Evolutionary conservation across 2,888 invertebrate species (phyloP).

Genomic region (Emesis furor): DNA sequence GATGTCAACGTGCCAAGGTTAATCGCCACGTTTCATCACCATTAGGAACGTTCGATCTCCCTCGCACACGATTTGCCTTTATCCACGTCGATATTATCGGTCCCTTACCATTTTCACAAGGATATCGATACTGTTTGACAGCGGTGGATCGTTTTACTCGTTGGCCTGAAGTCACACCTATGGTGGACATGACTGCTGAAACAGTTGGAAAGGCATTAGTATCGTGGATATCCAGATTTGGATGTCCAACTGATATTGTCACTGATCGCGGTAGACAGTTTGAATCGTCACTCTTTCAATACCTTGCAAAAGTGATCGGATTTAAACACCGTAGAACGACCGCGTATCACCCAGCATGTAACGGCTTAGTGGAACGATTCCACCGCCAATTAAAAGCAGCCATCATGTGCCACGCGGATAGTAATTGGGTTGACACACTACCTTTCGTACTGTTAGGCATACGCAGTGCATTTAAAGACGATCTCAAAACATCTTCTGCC

Average conservation of each 20-base stretch:
- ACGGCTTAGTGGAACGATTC: no score
- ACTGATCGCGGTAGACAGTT: constrained; percentile 44
- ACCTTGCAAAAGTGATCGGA: constrained; percentile 30
- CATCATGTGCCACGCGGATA: background rate
- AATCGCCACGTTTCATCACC: no score
- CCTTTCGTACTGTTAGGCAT: no score
- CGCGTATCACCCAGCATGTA: no score
- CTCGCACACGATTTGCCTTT: constrained; percentile 5
- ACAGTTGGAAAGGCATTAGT: constrained; percentile 79
- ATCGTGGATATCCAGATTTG: constrained; percentile 84
- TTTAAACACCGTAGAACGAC: no score
- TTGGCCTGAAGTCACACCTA: constrained; percentile 81
- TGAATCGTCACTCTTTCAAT: constrained; percentile 45
- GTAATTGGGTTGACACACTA: no score
- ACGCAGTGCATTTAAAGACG: no score
- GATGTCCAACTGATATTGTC: constrained; percentile 78
- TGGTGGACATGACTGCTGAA: constrained; percentile 79
- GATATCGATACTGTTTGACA: constrained; percentile 66
- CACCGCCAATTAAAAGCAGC: no score
- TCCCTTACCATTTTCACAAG: constrained; percentile 50
- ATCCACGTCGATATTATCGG: constrained; percentile 64
- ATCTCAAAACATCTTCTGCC: no score
- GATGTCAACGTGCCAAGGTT: no score
- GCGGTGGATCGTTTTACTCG: constrained; percentile 73
- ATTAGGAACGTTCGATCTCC: no score